Evolutionary conservation across 2,113 vertebrate species (phyloP).

Genomic region (Pavo muticus): DNA sequence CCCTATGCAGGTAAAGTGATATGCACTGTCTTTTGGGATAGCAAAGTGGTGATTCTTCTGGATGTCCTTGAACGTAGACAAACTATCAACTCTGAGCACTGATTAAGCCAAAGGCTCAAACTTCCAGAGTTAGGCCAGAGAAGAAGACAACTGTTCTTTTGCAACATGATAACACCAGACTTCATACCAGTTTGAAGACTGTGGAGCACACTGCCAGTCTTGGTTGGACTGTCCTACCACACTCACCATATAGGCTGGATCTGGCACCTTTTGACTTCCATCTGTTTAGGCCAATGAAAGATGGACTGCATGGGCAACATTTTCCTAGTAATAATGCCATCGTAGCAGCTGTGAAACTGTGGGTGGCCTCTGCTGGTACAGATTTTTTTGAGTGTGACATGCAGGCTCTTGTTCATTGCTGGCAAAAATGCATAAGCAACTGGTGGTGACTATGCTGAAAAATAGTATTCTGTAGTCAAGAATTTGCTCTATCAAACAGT

Average conservation of each 20-base stretch:
- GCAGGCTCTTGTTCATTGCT: background rate
- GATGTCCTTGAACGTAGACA: background rate
- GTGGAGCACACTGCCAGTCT: background rate
- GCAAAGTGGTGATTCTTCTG: background rate
- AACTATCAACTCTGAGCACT: background rate
- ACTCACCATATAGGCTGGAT: background rate
- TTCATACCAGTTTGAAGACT: background rate
- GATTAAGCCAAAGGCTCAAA: background rate
- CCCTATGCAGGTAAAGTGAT: background rate
- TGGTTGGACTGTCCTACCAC: background rate
- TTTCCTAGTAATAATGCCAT: background rate
- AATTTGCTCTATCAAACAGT: background rate
- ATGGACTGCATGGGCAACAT: background rate
- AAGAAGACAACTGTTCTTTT: background rate
- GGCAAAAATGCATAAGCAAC: background rate
- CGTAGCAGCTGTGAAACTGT: background rate
- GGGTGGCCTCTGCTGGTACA: background rate
- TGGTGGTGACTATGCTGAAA: background rate
- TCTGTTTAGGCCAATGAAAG: background rate
- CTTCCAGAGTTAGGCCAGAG: background rate
- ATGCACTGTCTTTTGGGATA: background rate
- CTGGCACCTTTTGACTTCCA: background rate
- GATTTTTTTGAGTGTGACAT: background rate
- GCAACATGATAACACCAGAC: background rate
- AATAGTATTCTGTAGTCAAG: background rate